These are phyloP conservation scores for Xiphophorus maculatus DNA, from an alignment of 2,113 vertebrate genomes.

Conservation along the genomic window DNA sequence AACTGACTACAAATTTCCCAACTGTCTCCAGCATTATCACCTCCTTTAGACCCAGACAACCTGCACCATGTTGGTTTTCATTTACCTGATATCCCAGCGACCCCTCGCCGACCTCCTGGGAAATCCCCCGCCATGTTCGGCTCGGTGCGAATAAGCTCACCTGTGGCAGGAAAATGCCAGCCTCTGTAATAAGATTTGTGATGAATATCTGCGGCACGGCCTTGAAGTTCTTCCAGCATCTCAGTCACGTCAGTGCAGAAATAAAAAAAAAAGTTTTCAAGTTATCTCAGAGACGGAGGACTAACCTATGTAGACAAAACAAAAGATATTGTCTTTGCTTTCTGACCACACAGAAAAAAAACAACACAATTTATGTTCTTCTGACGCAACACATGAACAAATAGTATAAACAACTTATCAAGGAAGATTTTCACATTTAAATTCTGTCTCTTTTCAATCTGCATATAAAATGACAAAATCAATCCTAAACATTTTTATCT, in stretches of 20 bases:
- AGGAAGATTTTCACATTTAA: neutral
- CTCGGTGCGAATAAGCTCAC: conserved; percentile 39
- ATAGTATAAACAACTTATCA: neutral
- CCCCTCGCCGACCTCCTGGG: conserved; percentile 35
- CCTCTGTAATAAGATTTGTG: conserved; percentile 32
- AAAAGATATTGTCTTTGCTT: neutral
- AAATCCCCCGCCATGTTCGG: conserved; percentile 43
- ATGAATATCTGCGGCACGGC: neutral
- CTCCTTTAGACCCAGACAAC: conserved; percentile 29
- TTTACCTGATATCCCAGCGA: conserved; percentile 45
- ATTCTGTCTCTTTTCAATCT: neutral
- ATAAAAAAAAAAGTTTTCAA: neutral
- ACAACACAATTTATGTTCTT: neutral
- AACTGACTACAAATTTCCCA: conserved; percentile 57
- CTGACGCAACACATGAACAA: neutral
- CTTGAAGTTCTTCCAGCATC: neutral
- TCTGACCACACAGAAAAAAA: neutral
- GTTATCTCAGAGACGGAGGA: neutral
- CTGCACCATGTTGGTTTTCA: conserved; percentile 44
- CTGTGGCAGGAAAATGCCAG: conserved; percentile 36
- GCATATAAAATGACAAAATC: neutral
- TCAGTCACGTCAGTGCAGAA: too few species aligned
- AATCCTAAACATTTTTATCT: neutral
- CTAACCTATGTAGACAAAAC: neutral
- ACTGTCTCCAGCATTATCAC: conserved; percentile 52